Conservation (phyloP, 2,888 invertebrate species). For the Aspidiotus destructor region DNA sequence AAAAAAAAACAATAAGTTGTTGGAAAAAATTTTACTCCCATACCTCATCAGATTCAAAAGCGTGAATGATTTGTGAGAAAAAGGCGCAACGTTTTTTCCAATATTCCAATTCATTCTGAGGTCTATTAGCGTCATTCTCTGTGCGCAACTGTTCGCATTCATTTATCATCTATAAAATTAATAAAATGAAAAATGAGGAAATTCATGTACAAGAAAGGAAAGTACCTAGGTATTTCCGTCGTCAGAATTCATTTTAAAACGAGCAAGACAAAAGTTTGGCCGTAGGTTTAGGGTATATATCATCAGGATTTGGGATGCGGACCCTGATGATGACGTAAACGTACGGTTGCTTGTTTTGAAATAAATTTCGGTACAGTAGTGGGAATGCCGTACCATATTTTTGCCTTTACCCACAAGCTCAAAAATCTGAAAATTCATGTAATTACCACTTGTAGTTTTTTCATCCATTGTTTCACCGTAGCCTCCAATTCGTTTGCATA, state of each 20-base stretch:
- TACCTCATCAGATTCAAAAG: slow-evolving; percentile 54
- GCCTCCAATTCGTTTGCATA: slow-evolving; percentile 59
- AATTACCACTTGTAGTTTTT: slow-evolving; percentile 54
- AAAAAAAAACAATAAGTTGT: too few species aligned
- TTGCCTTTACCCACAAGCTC: background rate
- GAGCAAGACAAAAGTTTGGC: too few species aligned
- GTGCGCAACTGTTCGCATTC: slow-evolving; percentile 78
- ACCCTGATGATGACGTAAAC: too few species aligned
- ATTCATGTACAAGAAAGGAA: background rate
- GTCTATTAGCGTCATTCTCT: slow-evolving; percentile 80
- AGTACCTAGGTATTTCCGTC: background rate
- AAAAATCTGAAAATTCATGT: background rate
- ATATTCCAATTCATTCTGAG: slow-evolving; percentile 89
- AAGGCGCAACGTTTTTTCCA: slow-evolving; percentile 93
- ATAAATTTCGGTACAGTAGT: too few species aligned
- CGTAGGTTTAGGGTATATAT: too few species aligned
- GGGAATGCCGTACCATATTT: background rate
- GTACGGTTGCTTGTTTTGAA: too few species aligned
- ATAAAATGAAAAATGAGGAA: background rate
- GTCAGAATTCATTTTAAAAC: too few species aligned
- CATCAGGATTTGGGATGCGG: too few species aligned
- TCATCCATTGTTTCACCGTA: slow-evolving; percentile 67
- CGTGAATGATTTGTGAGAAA: slow-evolving; percentile 74
- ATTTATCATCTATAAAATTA: slow-evolving; percentile 43
- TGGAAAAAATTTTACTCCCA: background rate